A percentile compares a stretch with the other conserved stretches of the same genome.
Conservation (phyloP, 2,888 invertebrate genomes). For the Parelbella ahira region DNA sequence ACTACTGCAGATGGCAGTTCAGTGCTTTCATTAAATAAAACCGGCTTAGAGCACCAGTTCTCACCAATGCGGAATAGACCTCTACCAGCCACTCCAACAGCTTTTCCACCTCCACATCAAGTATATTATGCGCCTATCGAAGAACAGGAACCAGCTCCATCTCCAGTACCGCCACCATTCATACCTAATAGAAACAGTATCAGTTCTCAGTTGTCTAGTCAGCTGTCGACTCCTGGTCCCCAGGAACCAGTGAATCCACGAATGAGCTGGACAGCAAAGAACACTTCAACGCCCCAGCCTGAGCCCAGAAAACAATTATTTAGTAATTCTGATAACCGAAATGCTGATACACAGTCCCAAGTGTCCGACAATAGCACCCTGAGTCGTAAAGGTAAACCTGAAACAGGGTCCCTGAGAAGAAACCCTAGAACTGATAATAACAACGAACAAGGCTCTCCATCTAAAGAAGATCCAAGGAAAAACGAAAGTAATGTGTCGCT, state of each 20-base stretch:
- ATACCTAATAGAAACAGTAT: slow-evolving; percentile 69
- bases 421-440: slow-evolving; percentile 55
- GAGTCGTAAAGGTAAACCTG: slow-evolving; percentile 76
- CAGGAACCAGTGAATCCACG: slow-evolving; percentile 71
- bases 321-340: slow-evolving; percentile 52
- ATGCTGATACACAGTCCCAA: slow-evolving; percentile 51
- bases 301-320: slow-evolving; percentile 67
- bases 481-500: slow-evolving; percentile 55
- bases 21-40: slow-evolving; percentile 87
- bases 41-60: slow-evolving; percentile 76
- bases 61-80: slow-evolving; percentile 83
- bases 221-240: slow-evolving; percentile 69
- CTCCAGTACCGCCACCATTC: slow-evolving; percentile 67
- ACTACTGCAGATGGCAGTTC: slow-evolving; percentile 94
- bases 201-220: slow-evolving; percentile 72
- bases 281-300: slow-evolving; percentile 68
- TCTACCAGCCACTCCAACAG: slow-evolving; percentile 82
- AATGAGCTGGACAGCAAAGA: slow-evolving; percentile 77
- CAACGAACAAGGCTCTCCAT: slow-evolving; percentile 57
- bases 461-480: slow-evolving; percentile 59
- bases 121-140: slow-evolving; percentile 77
- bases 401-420: slow-evolving; percentile 69
- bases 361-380: slow-evolving; percentile 60
- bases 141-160: slow-evolving; percentile 74
- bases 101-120: slow-evolving; percentile 64